Percentiles rank a stretch among this genome's conserved stretches.
Evolutionary conservation across 2,797 vertebrate genomes (phyloP).

Genomic region (Myotis vivesi): DNA sequence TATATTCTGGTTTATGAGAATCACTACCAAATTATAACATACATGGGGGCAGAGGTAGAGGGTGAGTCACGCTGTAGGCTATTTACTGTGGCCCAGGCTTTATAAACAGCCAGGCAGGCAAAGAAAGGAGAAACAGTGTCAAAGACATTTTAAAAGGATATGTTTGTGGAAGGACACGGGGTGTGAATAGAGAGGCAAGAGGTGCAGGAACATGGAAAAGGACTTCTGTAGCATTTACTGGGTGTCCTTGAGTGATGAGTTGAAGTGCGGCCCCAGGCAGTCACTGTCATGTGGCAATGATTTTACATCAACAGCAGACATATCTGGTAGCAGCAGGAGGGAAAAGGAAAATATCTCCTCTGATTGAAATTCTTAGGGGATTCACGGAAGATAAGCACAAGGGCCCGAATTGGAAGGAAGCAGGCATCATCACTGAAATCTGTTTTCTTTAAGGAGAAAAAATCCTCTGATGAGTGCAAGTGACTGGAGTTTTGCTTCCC

Average conservation of each 20-base stretch:
- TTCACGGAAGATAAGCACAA: background rate
- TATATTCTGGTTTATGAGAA: background rate
- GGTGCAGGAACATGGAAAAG: background rate
- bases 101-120: background rate
- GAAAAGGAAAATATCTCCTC: slow-evolving; percentile 47
- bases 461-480: slow-evolving; percentile 36
- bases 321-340: slow-evolving; percentile 30
- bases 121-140: background rate
- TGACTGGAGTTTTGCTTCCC: slow-evolving; percentile 13
- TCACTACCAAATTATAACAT: background rate
- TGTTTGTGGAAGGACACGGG: background rate
- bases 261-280: background rate
- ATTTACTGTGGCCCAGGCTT: background rate
- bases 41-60: background rate
- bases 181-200: background rate
- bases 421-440: background rate
- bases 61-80: background rate
- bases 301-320: slow-evolving; percentile 42
- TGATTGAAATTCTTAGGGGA: slow-evolving; percentile 49
- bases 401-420: background rate
- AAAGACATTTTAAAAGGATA: background rate
- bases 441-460: slow-evolving; percentile 20
- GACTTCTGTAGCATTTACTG: background rate
- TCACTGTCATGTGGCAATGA: slow-evolving; percentile 30
- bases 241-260: background rate